Percentiles rank a stretch among this genome's conserved stretches.
phyloP scores from a whole-genome alignment of 35 echinoderm and acorn worm species.

The Hemicentrotus pulcherrimus region DNA sequence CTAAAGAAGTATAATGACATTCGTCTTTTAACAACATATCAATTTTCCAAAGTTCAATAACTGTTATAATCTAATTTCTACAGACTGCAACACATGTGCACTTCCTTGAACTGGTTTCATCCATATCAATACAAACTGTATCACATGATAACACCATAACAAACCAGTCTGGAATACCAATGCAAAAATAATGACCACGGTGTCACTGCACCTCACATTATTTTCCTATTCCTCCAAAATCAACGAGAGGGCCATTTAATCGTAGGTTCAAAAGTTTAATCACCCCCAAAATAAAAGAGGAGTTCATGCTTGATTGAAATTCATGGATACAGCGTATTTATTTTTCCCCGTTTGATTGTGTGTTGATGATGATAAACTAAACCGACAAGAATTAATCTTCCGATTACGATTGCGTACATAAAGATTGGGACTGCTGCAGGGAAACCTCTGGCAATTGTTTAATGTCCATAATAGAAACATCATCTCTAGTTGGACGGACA shows the following conservation, averaged over 20 bases:
- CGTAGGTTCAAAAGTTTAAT: constrained; percentile 4
- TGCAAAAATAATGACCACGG: not conserved
- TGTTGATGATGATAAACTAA: not conserved
- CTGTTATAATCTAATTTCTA: not conserved
- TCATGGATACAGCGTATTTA: not conserved
- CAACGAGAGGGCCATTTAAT: not conserved
- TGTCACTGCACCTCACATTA: constrained; percentile 9
- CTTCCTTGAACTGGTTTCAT: not conserved
- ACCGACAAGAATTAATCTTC: not conserved
- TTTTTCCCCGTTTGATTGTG: not conserved
- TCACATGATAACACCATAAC: not conserved
- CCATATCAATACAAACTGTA: not conserved
- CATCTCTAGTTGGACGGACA: not conserved
- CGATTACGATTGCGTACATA: not conserved
- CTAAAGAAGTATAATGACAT: too few relatives aligned
- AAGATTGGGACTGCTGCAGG: not conserved
- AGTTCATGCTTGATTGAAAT: not conserved
- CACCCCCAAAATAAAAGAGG: not conserved
- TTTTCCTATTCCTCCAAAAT: not conserved
- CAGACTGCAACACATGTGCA: not conserved
- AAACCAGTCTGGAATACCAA: not conserved
- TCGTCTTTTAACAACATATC: too few relatives aligned
- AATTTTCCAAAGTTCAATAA: not conserved
- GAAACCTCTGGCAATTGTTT: not conserved
- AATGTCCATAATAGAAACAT: not conserved